Conservation (phyloP, 2,113 vertebrate species). For the Chiloscyllium plagiosum region DNA sequence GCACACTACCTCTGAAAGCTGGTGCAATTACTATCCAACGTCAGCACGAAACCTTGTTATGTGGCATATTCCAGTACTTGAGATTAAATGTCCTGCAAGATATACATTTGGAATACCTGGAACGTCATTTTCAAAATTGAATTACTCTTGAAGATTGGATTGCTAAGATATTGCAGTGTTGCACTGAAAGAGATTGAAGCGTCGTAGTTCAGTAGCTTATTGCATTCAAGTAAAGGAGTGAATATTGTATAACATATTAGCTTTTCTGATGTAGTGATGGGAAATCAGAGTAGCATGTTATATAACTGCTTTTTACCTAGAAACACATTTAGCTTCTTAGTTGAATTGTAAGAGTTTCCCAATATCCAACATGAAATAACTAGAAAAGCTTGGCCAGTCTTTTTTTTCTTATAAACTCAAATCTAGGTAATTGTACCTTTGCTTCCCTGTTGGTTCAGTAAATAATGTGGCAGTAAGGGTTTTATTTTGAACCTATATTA, state of each 20-base stretch:
- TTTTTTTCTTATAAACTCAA: not conserved
- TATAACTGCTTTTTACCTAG: not conserved
- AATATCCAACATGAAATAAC: not conserved
- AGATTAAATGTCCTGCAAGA: not conserved
- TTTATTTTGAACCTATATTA: not conserved
- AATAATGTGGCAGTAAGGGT: not conserved
- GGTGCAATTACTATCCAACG: not conserved
- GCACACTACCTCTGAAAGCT: not conserved
- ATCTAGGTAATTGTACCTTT: not conserved
- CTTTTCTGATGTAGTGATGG: not conserved
- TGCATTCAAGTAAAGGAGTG: not conserved
- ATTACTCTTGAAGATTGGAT: not conserved
- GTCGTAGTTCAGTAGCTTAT: not conserved
- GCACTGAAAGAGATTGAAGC: not conserved
- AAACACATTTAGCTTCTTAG: not conserved
- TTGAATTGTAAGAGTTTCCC: not conserved
- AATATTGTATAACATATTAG: not conserved
- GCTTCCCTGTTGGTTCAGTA: not conserved
- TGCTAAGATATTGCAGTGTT: not conserved
- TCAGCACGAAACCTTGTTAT: not conserved
- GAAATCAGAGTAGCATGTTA: not conserved
- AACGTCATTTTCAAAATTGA: not conserved
- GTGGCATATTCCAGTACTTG: not conserved
- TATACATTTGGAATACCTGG: not conserved
- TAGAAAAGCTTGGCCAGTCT: not conserved